Evolutionary conservation across 2,113 vertebrate species (phyloP).

Genomic region (Ploceus nigricollis): DNA sequence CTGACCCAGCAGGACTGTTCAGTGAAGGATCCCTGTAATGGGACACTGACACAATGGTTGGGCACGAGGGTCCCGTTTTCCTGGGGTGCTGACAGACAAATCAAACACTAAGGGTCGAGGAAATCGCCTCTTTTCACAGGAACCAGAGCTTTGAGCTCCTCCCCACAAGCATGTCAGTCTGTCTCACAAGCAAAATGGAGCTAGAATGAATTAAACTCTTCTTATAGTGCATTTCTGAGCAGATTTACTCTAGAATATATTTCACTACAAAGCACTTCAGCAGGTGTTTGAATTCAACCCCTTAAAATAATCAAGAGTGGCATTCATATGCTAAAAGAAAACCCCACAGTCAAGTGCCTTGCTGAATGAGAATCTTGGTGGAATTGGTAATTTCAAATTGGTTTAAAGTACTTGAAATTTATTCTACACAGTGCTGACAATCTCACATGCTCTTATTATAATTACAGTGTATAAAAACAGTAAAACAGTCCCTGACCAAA

Average conservation of each 20-base stretch:
- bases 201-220: background rate
- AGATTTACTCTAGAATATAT: background rate
- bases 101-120: accelerated
- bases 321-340: background rate
- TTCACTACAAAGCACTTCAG: background rate
- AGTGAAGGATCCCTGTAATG: background rate
- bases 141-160: background rate
- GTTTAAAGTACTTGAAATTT: background rate
- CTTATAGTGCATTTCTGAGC: background rate
- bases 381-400: background rate
- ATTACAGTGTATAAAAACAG: background rate
- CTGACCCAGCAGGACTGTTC: background rate
- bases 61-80: background rate
- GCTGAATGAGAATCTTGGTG: background rate
- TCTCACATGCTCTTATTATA: background rate
- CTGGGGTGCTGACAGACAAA: background rate
- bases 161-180: background rate
- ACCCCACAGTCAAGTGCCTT: background rate
- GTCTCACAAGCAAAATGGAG: background rate
- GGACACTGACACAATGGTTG: background rate
- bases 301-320: background rate
- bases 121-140: background rate
- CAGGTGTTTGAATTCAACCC: background rate
- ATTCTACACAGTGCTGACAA: background rate
- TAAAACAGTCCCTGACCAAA: background rate